phyloP scores from a whole-genome alignment of 2,797 vertebrate genomes.

The Apogon talboti region DNA sequence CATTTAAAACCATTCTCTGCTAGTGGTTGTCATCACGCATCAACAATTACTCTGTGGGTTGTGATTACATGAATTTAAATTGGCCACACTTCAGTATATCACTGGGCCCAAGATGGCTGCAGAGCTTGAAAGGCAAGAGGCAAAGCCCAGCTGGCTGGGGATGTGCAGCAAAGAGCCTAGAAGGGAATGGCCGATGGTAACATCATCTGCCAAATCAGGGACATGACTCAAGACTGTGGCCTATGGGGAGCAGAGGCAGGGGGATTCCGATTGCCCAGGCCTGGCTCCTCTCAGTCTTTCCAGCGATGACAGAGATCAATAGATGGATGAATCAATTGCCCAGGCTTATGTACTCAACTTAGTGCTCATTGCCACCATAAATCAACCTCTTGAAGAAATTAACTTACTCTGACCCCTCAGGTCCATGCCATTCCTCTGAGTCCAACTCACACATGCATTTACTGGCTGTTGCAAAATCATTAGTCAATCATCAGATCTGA shows the following conservation, averaged over 20 bases:
- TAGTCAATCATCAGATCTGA: neutral
- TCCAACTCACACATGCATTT: conserved; percentile 12
- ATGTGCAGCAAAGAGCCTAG: conserved; percentile 33
- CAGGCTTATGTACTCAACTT: conserved; percentile 48
- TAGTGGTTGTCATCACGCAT: conserved; percentile 32
- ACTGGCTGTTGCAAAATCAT: neutral
- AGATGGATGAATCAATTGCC: conserved; percentile 61
- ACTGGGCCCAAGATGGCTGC: conserved; percentile 84
- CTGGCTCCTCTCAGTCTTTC: conserved; percentile 49
- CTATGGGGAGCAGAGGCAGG: conserved; percentile 34
- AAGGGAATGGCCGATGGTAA: conserved; percentile 42
- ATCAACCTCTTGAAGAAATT: conserved; percentile 53
- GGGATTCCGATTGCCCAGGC: conserved; percentile 19
- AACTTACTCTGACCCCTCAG: conserved; percentile 36
- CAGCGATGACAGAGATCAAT: conserved; percentile 66
- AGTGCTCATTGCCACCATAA: conserved; percentile 45
- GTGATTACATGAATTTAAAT: conserved; percentile 63
- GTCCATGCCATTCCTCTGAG: conserved; percentile 18
- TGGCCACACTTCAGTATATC: conserved; percentile 61
- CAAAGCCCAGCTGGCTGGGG: conserved; percentile 40
- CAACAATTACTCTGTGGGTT: conserved; percentile 37
- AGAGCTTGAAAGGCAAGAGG: conserved; percentile 81
- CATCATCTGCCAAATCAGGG: conserved; percentile 28
- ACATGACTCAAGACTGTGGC: conserved; percentile 46
- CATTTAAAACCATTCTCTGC: conserved; percentile 16